A percentile compares a stretch with the other conserved stretches of the same genome.
phyloP scores from a whole-genome alignment of 2,113 vertebrate species.

The Tetrao urogallus region DNA sequence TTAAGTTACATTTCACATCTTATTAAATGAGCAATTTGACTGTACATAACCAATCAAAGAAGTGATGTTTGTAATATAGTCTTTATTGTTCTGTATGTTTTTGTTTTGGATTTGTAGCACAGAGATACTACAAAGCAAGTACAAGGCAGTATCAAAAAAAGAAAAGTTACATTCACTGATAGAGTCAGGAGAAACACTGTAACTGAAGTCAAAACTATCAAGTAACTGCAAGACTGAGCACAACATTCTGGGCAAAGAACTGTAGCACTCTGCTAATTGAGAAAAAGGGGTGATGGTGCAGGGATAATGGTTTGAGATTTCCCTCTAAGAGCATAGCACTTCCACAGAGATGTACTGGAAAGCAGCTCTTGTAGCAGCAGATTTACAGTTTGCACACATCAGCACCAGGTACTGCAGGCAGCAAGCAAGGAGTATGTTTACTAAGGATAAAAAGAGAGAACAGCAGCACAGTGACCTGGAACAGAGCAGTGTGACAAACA shows the following conservation, averaged over 20 bases:
- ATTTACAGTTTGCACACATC: neutral
- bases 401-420: neutral
- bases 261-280: neutral
- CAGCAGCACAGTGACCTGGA: neutral
- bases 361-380: neutral
- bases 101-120: neutral
- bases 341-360: neutral
- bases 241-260: neutral
- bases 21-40: neutral
- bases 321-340: neutral
- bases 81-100: neutral
- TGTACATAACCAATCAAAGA: neutral
- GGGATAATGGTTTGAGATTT: neutral
- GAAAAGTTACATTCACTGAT: fast-evolving
- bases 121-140: neutral
- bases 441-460: neutral
- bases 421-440: neutral
- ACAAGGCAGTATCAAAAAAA: neutral
- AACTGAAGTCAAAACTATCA: neutral
- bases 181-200: neutral
- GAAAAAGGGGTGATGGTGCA: neutral
- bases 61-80: neutral
- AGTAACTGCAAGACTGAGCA: neutral
- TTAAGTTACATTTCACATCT: neutral
- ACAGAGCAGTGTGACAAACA: neutral